Percentiles rank a stretch among this genome's conserved stretches.
phyloP scores from a whole-genome alignment of 2,113 vertebrate species.

The Paracanthobrama guichenoti region DNA sequence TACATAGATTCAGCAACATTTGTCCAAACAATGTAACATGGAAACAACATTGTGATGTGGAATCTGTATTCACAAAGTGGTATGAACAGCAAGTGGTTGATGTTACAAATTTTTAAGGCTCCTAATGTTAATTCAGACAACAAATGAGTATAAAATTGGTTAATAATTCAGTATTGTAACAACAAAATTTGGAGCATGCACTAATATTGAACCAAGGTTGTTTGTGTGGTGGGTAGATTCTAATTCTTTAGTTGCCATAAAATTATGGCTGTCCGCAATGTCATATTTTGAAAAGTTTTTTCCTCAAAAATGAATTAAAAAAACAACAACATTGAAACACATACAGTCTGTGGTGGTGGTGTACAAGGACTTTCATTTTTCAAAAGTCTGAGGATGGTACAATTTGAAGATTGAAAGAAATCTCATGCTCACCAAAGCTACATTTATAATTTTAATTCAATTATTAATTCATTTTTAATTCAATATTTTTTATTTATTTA shows the following conservation, averaged over 20 bases:
- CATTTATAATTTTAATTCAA: background rate
- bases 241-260: constrained; percentile 26
- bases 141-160: constrained; percentile 11
- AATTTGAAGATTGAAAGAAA: background rate
- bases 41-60: constrained; percentile 31
- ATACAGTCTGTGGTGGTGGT: background rate
- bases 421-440: background rate
- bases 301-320: constrained; percentile 17
- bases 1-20: constrained; percentile 11
- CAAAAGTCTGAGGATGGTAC: background rate
- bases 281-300: constrained; percentile 3
- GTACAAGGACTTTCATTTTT: background rate
- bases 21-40: constrained; percentile 3
- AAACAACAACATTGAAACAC: constrained; percentile 9
- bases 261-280: constrained; percentile 6
- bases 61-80: constrained; percentile 29
- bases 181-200: constrained; percentile 15
- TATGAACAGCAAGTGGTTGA: background rate
- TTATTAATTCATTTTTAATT: no score
- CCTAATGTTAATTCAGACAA: constrained; percentile 25
- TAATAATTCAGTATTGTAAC: constrained; percentile 9
- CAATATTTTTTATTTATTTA: no score
- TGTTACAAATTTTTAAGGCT: constrained; percentile 8
- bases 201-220: constrained; percentile 20
- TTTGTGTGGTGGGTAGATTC: constrained; percentile 35